phyloP scores from a whole-genome alignment of 2,113 vertebrate species.

The Ailurus styani region DNA sequence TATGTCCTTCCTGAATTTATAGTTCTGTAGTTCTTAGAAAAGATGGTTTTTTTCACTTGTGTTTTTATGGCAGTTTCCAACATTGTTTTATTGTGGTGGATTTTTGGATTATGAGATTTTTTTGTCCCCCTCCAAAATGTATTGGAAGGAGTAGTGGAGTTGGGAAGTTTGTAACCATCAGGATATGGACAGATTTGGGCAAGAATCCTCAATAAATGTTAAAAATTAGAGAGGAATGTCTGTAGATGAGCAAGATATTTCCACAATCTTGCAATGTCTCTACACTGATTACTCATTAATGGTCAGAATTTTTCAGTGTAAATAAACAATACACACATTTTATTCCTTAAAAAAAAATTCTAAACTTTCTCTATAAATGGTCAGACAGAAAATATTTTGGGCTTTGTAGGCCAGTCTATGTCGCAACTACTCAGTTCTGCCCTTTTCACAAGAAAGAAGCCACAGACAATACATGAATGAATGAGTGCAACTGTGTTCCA shows the following conservation, averaged over 20 bases:
- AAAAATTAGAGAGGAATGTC: neutral
- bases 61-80: neutral
- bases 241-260: neutral
- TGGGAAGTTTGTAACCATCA: neutral
- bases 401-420: neutral
- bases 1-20: no score
- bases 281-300: neutral
- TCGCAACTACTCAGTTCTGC: neutral
- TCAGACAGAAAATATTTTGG: neutral
- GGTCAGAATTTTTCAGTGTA: neutral
- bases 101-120: neutral
- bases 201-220: neutral
- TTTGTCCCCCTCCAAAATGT: neutral
- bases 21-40: no score
- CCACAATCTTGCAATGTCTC: neutral
- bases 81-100: neutral
- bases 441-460: neutral
- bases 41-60: neutral
- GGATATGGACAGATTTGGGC: neutral
- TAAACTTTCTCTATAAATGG: neutral
- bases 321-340: neutral
- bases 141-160: neutral
- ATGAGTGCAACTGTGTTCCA: neutral
- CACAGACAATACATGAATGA: neutral
- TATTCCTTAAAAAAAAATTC: neutral